Percentiles rank a stretch among this genome's conserved stretches.
Evolutionary conservation across 2,888 invertebrate species (phyloP).

Genomic region (Pristionchus fissidentatus): DNA sequence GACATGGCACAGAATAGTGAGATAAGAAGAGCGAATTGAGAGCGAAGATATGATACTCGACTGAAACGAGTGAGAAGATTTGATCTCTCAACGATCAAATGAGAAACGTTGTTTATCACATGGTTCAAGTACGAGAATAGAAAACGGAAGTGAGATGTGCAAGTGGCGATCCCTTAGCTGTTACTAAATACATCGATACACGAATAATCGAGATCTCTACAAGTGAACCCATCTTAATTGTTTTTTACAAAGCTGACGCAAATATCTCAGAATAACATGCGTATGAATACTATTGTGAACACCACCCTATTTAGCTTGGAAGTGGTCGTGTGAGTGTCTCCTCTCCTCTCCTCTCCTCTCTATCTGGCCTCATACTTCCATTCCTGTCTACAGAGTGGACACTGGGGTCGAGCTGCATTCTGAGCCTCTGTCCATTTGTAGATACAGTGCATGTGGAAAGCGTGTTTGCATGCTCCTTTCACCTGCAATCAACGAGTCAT

Average conservation of each 20-base stretch:
- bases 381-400: constrained; percentile 95
- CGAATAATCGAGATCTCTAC: too few species aligned
- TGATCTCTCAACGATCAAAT: constrained; percentile 9
- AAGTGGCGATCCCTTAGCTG: too few species aligned
- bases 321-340: too few species aligned
- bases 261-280: too few species aligned
- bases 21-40: neutral
- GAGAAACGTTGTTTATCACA: constrained; percentile 17
- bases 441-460: constrained; percentile 99
- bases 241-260: too few species aligned
- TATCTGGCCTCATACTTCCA: too few species aligned
- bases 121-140: neutral
- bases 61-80: neutral
- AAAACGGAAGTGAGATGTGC: constrained; percentile 13
- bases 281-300: too few species aligned
- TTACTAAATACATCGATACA: too few species aligned
- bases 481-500: constrained; percentile 56
- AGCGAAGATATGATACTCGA: constrained; percentile 1
- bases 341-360: too few species aligned
- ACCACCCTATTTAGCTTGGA: too few species aligned
- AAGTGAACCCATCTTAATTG: neutral
- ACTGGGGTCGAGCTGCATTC: constrained; percentile 76
- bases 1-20: neutral
- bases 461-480: constrained; percentile 95
- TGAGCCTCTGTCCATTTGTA: constrained; percentile 97